phyloP scores from a whole-genome alignment of 2,113 vertebrate species.

The Cercocebus atys region DNA sequence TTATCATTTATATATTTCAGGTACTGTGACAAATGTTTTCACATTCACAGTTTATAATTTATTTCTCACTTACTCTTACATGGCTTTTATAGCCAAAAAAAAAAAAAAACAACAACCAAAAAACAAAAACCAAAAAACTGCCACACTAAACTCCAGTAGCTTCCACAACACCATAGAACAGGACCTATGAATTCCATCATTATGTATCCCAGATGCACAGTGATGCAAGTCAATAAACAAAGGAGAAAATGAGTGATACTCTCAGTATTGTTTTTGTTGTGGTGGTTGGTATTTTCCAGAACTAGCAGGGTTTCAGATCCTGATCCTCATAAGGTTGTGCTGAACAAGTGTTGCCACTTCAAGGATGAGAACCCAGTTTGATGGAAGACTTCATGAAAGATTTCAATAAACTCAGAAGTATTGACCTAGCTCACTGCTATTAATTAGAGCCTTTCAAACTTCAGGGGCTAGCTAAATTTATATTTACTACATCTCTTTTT shows the following conservation, averaged over 20 bases:
- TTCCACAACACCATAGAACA: not conserved
- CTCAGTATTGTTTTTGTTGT: not conserved
- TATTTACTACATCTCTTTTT: not conserved
- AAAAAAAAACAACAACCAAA: accelerated
- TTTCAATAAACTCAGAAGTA: not conserved
- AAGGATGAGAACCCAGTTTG: not conserved
- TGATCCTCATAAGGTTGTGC: not conserved
- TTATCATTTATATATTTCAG: not conserved
- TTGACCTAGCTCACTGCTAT: not conserved
- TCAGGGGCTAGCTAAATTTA: not conserved
- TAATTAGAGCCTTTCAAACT: not conserved
- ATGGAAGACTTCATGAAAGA: not conserved
- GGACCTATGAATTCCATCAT: not conserved
- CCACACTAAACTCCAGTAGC: not conserved
- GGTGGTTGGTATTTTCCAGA: not conserved
- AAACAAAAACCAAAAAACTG: accelerated
- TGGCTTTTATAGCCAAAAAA: not conserved
- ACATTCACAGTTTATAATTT: not conserved
- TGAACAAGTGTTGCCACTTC: not conserved
- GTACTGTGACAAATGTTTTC: not conserved
- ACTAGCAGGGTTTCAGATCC: not conserved
- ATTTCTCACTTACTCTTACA: not conserved
- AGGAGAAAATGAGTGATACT: not conserved
- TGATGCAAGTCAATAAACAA: not conserved
- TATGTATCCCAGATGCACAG: not conserved